Conservation (phyloP, 2,113 vertebrate genomes). For the Piprites chloris region DNA sequence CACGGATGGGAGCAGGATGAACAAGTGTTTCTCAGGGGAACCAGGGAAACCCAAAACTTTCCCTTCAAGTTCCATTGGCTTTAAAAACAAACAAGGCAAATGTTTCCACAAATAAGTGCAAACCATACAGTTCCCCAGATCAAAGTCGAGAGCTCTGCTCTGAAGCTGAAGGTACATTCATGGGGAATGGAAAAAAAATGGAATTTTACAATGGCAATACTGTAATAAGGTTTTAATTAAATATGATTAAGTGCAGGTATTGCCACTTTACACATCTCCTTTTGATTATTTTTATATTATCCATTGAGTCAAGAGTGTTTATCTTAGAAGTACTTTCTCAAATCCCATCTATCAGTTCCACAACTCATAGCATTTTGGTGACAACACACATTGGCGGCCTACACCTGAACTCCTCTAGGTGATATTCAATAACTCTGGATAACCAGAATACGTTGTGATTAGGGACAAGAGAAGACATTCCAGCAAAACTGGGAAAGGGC, state of each 20-base stretch:
- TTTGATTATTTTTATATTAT: neutral
- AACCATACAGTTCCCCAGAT: neutral
- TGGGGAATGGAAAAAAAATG: neutral
- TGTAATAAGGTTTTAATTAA: neutral
- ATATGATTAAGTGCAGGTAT: neutral
- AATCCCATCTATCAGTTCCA: neutral
- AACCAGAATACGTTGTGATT: neutral
- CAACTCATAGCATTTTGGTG: neutral
- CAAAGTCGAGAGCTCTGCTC: neutral
- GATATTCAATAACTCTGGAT: neutral
- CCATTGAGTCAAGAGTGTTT: neutral
- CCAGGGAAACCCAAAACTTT: neutral
- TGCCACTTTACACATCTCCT: neutral
- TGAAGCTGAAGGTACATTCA: neutral
- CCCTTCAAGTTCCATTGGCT: neutral
- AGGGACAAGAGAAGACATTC: neutral
- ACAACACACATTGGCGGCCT: neutral
- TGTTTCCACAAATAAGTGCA: neutral
- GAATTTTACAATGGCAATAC: neutral
- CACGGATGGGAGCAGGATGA: accelerated
- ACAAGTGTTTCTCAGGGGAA: neutral
- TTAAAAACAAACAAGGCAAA: slow-evolving; percentile 33
- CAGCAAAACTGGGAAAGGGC: neutral
- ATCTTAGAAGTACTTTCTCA: neutral
- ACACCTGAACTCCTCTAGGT: neutral